A percentile compares a stretch with the other conserved stretches of the same genome.
These are phyloP conservation scores for Alentia gelatinosa DNA, from an alignment of 2,888 invertebrate species.

Conservation along the genomic window DNA sequence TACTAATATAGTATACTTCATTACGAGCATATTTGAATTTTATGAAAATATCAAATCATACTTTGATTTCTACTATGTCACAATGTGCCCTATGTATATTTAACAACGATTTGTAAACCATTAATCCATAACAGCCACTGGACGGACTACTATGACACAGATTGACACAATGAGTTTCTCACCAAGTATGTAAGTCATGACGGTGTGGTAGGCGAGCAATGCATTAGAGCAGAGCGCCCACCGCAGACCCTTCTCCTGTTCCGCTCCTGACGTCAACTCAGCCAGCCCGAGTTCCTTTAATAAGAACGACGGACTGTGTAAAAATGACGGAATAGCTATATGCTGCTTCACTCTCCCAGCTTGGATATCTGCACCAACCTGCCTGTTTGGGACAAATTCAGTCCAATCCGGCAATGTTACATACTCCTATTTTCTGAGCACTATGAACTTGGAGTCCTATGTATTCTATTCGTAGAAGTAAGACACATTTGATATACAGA, in stretches of 20 bases:
- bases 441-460: too few relatives aligned
- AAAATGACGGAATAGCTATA: too few relatives aligned
- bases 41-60: neutral
- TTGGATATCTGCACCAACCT: too few relatives aligned
- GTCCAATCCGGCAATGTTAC: too few relatives aligned
- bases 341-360: too few relatives aligned
- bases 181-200: slow-evolving; percentile 91
- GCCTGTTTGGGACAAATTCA: too few relatives aligned
- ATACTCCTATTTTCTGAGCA: too few relatives aligned
- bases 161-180: slow-evolving; percentile 68
- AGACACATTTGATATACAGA: too few relatives aligned
- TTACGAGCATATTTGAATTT: too few relatives aligned
- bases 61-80: neutral
- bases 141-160: neutral
- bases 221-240: slow-evolving; percentile 93
- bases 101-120: neutral
- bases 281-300: slow-evolving; percentile 87
- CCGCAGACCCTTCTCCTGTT: slow-evolving; percentile 88
- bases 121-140: neutral
- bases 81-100: neutral
- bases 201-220: slow-evolving; percentile 91
- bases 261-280: slow-evolving; percentile 88
- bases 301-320: neutral
- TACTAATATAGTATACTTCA: too few relatives aligned
- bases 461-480: too few relatives aligned